A percentile compares a stretch with the other conserved stretches of the same genome.
Evolutionary conservation across 2,797 vertebrate genomes (phyloP).

Genomic region (Echiichthys vipera): DNA sequence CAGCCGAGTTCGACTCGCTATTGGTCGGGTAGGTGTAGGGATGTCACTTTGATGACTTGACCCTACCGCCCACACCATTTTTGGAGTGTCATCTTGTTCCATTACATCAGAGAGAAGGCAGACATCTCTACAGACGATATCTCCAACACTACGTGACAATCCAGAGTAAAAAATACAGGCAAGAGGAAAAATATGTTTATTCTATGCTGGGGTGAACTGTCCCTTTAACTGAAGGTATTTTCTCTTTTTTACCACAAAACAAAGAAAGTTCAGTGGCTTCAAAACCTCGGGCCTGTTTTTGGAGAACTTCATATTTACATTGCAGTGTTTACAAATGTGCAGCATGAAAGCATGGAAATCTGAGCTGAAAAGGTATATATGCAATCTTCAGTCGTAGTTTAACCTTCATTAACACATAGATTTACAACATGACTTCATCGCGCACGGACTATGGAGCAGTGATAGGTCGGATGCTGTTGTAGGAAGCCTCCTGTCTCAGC

Average conservation of each 20-base stretch:
- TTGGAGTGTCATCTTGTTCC: too few species aligned
- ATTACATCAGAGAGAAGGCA: too few species aligned
- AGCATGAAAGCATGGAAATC: conserved; percentile 52
- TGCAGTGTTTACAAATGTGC: neutral
- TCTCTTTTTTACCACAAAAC: neutral
- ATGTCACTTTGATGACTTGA: too few species aligned
- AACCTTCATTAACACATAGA: conserved; percentile 5
- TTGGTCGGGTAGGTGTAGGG: too few species aligned
- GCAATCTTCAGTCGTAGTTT: neutral
- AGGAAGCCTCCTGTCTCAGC: conserved; percentile 44
- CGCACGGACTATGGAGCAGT: conserved; percentile 4
- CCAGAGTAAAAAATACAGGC: too few species aligned
- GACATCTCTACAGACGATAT: too few species aligned
- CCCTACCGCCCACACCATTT: too few species aligned
- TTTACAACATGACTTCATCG: neutral
- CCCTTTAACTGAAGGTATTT: neutral
- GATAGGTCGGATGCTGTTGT: neutral
- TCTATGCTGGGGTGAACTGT: too few species aligned
- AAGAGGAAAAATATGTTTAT: too few species aligned
- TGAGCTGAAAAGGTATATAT: neutral
- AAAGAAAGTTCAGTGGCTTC: neutral
- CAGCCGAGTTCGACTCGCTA: too few species aligned
- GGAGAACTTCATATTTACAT: conserved; percentile 11
- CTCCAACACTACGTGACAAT: too few species aligned
- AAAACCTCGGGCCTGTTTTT: conserved; percentile 1